Base-by-base conservation (phyloP, 2,888 invertebrate genomes). In the Aplocera efformata region DNA sequence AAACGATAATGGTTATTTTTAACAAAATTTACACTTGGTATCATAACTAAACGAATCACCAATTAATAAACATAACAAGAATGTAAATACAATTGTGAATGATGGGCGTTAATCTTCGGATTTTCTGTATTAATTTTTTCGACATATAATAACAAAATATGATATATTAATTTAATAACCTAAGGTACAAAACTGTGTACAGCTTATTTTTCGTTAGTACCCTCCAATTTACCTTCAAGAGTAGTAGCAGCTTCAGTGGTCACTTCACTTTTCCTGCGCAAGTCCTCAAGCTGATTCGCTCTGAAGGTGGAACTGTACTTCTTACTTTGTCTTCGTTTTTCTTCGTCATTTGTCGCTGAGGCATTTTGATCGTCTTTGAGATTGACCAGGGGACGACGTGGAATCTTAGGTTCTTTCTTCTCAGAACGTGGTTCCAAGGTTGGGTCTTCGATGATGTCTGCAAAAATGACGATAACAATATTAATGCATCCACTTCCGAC, bases 301-400 rank as follows among this genome's bases (percentile, higher is more conserved):
- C 78, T 84, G 51, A 85, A 80, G 38, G 71, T 78, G 5, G 83
- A 54, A 51, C 84, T 86, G 67, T 79, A 88, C 54, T 86, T 88
- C 66, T 88, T 88, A 58, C 86, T 85, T 47, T 86, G 85, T 50
- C 86, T 69, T 53, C 81, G 84, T 22, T 67, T 76, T 47, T 85
- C 83, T 3, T 85, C 84, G 10, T 88, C 86, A 39, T 76, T 85
- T 0, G 84, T 83, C 0, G 86, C 86, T 1, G 83, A 76, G 0
- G 79, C 76, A 49, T 82, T 86, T 47, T 84, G 86, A 53, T 85
- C 84, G 1, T 72, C 73, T 38, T 79, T 81, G n/a, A 83, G 57
- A 31, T 71, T 64, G 7, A 79, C 63, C 2, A 85, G 64, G 0
- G 86, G 86, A 6, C 85, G 75, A 1, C 82, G 68, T 32, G 75